A percentile compares a stretch with the other conserved stretches of the same genome.
Evolutionary conservation across 2,797 vertebrate species (phyloP).

Genomic region (Geotria australis): DNA sequence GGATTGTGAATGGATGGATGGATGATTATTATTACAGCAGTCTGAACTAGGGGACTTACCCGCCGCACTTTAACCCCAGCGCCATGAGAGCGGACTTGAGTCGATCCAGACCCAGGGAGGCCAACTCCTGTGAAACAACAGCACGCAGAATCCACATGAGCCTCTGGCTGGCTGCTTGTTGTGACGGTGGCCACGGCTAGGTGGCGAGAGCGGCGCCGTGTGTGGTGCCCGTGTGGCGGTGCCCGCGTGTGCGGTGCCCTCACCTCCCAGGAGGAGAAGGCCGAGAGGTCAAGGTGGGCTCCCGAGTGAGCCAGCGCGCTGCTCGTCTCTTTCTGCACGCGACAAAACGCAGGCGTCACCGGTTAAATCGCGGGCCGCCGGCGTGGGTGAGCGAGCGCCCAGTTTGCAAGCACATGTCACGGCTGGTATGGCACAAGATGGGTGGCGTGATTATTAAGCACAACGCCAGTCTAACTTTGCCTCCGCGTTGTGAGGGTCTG

Average conservation of each 20-base stretch:
- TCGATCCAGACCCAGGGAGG: constrained; percentile 77
- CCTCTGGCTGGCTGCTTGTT: neutral
- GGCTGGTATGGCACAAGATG: too few species aligned
- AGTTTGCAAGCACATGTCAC: too few species aligned
- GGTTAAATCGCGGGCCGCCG: too few species aligned
- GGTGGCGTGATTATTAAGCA: too few species aligned
- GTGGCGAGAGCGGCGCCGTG: neutral
- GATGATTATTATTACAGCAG: too few species aligned
- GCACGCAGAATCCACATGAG: constrained; percentile 3
- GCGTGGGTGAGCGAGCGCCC: too few species aligned
- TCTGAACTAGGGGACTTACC: constrained; percentile 24
- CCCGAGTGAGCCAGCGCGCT: constrained; percentile 80
- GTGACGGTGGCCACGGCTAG: rapidly evolving
- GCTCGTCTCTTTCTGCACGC: constrained; percentile 69
- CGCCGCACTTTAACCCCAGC: constrained; percentile 75
- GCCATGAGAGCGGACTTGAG: constrained; percentile 88
- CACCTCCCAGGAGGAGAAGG: constrained; percentile 97
- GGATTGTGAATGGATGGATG: too few species aligned
- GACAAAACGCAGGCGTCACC: neutral
- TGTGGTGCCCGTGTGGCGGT: too few species aligned
- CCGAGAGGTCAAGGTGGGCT: constrained; percentile 82
- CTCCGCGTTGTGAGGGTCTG: too few species aligned
- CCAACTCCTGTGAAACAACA: constrained; percentile 35
- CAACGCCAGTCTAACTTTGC: too few species aligned
- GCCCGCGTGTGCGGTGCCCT: neutral